Conservation (phyloP, 23 tunicate species). For the Aplidium turbinatum region DNA sequence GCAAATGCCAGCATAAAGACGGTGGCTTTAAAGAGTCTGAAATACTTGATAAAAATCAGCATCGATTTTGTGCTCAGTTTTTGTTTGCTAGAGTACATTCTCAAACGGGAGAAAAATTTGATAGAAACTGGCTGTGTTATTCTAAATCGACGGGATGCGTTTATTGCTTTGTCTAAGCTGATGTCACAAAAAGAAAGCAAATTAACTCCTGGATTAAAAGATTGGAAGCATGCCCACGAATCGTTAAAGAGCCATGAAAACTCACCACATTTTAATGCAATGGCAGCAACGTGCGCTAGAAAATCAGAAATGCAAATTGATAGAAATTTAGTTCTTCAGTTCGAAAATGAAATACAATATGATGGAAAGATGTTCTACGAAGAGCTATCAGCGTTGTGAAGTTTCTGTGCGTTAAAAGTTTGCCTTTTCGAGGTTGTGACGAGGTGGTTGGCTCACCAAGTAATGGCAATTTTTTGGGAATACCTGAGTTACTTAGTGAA, state of each 20-base stretch:
- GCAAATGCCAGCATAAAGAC: not conserved
- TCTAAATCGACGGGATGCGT: conserved; percentile 12
- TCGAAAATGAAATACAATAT: conserved; percentile 21
- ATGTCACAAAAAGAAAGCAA: not conserved
- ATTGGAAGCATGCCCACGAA: conserved; percentile 9
- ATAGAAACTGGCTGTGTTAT: conserved; percentile 3
- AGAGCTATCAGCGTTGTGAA: conserved; percentile 20
- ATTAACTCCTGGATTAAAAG: conserved; percentile 2
- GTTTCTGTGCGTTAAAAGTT: conserved; percentile 19
- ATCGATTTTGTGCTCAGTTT: not conserved
- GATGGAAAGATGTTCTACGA: conserved; percentile 13
- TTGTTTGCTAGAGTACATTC: conserved; percentile 7
- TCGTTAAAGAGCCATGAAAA: conserved; percentile 1
- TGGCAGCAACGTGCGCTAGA: conserved; percentile 8
- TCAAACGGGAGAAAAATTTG: conserved; percentile 11
- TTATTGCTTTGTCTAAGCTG: conserved; percentile 2
- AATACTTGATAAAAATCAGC: not conserved
- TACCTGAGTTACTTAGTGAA: conserved; percentile 27
- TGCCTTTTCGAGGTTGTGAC: conserved; percentile 32
- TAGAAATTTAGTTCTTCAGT: not conserved
- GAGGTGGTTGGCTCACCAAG: conserved; percentile 32
- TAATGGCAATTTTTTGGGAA: conserved; percentile 34
- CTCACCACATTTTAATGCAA: conserved; percentile 1
- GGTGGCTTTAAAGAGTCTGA: not conserved
- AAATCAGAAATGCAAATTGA: not conserved